A percentile compares a stretch with the other conserved stretches of the same genome.
Evolutionary conservation across 2,113 vertebrate genomes (phyloP).

Genomic region (Pteronura brasiliensis): DNA sequence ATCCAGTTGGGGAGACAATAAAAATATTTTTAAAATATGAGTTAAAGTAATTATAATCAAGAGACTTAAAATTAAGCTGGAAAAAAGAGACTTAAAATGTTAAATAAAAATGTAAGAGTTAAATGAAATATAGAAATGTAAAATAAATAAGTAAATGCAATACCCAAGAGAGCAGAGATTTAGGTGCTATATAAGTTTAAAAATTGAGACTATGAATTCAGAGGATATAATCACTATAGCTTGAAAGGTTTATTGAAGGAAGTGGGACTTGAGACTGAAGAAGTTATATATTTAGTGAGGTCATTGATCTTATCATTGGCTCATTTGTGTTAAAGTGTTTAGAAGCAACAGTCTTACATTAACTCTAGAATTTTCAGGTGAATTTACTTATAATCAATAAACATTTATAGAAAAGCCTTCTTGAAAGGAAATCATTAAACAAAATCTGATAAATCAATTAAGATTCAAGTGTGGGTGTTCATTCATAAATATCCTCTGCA

Average conservation of each 20-base stretch:
- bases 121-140: neutral
- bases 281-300: neutral
- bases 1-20: neutral
- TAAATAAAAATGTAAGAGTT: neutral
- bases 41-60: neutral
- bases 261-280: neutral
- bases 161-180: neutral
- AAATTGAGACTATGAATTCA: neutral
- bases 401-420: neutral
- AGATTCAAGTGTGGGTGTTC: neutral
- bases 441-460: neutral
- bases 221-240: neutral
- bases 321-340: neutral
- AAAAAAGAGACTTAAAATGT: neutral
- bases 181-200: neutral
- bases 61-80: neutral
- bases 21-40: neutral
- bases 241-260: neutral
- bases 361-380: neutral
- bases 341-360: neutral
- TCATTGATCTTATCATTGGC: neutral
- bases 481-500: constrained; percentile 23
- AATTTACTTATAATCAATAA: constrained; percentile 15
- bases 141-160: neutral
- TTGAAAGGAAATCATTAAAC: constrained; percentile 22